Evolutionary conservation across 2,797 vertebrate species (phyloP).

Genomic region (Micrastur ruficollis): DNA sequence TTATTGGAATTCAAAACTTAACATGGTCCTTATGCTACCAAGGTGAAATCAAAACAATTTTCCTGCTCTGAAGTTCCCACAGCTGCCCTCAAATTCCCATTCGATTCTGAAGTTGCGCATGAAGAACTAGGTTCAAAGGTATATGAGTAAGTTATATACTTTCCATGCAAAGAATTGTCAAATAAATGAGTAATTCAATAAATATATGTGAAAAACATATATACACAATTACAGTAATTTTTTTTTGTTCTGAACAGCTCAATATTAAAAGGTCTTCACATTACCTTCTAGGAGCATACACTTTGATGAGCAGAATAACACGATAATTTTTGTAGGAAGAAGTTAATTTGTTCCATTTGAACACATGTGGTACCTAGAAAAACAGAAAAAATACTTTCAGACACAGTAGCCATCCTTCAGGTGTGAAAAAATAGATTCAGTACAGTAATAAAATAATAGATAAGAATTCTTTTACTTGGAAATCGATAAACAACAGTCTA

Average conservation of each 20-base stretch:
- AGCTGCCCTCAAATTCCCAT: not conserved
- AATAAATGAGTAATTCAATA: not conserved
- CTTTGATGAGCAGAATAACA: not conserved
- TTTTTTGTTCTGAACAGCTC: not conserved
- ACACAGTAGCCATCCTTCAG: not conserved
- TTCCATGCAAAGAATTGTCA: not conserved
- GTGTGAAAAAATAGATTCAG: not conserved
- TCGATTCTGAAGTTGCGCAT: not conserved
- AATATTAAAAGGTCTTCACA: not conserved
- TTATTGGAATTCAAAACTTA: not conserved
- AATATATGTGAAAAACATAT: not conserved
- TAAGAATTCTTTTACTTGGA: not conserved
- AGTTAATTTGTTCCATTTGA: not conserved
- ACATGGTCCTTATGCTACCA: not conserved
- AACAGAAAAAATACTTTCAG: not conserved
- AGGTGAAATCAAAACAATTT: not conserved
- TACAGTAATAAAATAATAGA: not conserved
- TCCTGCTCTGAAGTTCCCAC: not conserved
- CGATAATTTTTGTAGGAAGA: not conserved
- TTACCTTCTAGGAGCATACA: not conserved
- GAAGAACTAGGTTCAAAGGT: not conserved
- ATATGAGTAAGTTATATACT: not conserved
- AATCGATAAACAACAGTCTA: not conserved
- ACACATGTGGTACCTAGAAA: not conserved
- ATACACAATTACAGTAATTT: not conserved